phyloP scores from a whole-genome alignment of 2,888 invertebrate species.

The Chrysodeixis includens region DNA sequence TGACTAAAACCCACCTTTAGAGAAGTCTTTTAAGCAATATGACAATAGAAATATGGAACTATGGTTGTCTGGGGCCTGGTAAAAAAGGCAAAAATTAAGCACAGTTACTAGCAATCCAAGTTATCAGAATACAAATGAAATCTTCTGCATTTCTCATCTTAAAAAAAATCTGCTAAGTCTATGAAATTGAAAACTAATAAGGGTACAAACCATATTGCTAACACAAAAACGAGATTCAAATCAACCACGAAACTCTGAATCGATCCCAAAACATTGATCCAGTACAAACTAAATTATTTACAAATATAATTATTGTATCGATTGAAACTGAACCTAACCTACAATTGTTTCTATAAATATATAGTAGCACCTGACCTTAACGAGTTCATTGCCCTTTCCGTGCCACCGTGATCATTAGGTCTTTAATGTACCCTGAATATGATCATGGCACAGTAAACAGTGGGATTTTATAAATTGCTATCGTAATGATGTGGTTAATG shows the following conservation, averaged over 20 bases:
- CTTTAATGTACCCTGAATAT: neutral
- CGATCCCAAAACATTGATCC: neutral
- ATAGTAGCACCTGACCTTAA: neutral
- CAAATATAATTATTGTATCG: neutral
- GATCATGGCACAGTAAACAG: neutral
- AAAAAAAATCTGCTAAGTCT: too few relatives aligned
- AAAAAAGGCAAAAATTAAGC: too few relatives aligned
- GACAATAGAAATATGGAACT: too few relatives aligned
- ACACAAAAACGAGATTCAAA: too few relatives aligned
- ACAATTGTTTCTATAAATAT: neutral
- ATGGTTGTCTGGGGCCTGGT: too few relatives aligned
- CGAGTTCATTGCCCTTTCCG: neutral
- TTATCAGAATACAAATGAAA: too few relatives aligned
- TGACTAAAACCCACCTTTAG: too few relatives aligned
- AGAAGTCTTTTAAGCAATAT: too few relatives aligned
- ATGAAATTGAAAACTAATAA: too few relatives aligned
- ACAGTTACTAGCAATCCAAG: too few relatives aligned
- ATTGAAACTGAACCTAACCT: neutral
- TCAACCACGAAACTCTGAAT: neutral
- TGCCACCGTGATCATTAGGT: neutral
- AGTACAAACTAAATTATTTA: neutral
- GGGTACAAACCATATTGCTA: too few relatives aligned
- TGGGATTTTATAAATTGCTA: neutral
- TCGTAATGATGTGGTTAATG: neutral
- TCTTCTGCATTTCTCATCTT: too few relatives aligned